phyloP scores from a whole-genome alignment of 2,888 invertebrate genomes.

The Protonemura montana region DNA sequence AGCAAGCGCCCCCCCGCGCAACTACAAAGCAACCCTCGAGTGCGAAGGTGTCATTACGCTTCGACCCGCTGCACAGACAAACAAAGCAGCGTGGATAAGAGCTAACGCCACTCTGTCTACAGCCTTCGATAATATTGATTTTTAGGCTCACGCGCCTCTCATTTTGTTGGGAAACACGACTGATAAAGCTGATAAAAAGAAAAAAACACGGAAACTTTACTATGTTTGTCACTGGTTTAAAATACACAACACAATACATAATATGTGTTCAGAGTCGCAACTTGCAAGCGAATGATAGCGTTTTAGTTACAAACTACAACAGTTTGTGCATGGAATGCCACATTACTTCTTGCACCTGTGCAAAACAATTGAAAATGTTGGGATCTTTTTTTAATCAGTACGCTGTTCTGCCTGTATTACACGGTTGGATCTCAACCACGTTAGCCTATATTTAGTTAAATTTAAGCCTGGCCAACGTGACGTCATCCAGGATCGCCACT shows the following conservation, averaged over 20 bases:
- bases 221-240: not conserved
- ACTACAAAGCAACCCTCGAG: not conserved
- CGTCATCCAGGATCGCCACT: not conserved
- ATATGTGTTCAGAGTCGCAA: not conserved
- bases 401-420: not conserved
- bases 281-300: not conserved
- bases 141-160: not conserved
- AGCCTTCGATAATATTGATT: constrained; percentile 12
- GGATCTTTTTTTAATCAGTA: not conserved
- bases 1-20: too few relatives aligned
- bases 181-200: not conserved
- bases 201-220: not conserved
- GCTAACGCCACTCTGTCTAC: not conserved
- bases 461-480: constrained; percentile 1
- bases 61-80: not conserved
- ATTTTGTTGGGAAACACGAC: not conserved
- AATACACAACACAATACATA: not conserved
- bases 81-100: not conserved
- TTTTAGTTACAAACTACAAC: not conserved
- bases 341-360: constrained; percentile 4
- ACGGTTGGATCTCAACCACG: not conserved
- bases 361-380: not conserved
- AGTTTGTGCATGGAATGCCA: constrained; percentile 8
- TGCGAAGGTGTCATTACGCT: not conserved
- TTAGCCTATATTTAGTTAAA: not conserved